Base-by-base conservation (phyloP, 2,888 invertebrate genomes). In the Drosophila kuntzei region DNA sequence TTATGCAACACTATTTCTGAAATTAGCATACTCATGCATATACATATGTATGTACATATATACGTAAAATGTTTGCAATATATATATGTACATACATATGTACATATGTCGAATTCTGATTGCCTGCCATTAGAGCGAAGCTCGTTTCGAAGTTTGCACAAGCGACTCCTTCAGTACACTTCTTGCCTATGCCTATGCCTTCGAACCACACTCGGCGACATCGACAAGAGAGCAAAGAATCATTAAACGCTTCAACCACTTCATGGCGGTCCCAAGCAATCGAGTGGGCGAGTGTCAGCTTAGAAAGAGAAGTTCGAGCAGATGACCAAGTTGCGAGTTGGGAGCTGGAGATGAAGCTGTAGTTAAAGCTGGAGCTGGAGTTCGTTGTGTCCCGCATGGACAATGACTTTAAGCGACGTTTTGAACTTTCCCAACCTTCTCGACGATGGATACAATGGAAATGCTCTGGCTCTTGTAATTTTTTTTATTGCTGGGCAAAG, bases 371-470 rank as follows among this genome's bases (percentile, higher is more conserved):
- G 46, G 27, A 46, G 22, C 43, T 59, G 43, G 25, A 75, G 66
- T 46, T 64, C 25, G 57, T 44, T 64, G 74, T 75, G 70, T 65
- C 63, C 84, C 80, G 87, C 83, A 82, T 82, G 69, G 63, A 71
- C 77, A 86, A 80, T 78, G 70, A 70, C 62, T 76, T 43, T 51
- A 60, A 76, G 55, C 73, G 59, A 64, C 63, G 64, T 69, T 76
- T 60, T 63, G 64, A 85, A 85, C 85, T 85, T 85, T 85, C 85
- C 88, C 85, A 85, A 70, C 60, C 77, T 76, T 72, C 72, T 76
- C 66, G 47, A 20, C 65, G 34, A 14, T 39, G 49, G 55, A 57
- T 65, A 80, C 86, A 85, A 85, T 87, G 86, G 79, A 76, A 87
- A 84, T 72, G 67, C 61, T 71, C 43, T 66, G 66, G 72, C 76